These are phyloP conservation scores for Neotoxoptera formosana DNA, from an alignment of 1,140 invertebrate species.

Conservation along the genomic window DNA sequence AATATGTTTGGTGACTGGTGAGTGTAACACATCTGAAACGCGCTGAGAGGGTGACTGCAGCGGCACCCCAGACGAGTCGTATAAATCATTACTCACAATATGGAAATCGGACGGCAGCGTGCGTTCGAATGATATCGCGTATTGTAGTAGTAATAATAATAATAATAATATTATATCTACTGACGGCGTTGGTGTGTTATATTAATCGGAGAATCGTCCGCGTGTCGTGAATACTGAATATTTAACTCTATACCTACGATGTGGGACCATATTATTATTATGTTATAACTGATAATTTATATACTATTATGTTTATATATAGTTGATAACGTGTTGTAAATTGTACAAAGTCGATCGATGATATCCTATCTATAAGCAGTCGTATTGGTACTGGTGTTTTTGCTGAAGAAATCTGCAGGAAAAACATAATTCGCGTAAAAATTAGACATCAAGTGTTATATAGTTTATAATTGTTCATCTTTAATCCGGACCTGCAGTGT, in stretches of 20 bases:
- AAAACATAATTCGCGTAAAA: not conserved
- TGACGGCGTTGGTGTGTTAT: not conserved
- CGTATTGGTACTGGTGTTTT: not conserved
- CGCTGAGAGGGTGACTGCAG: not conserved
- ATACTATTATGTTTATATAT: not conserved
- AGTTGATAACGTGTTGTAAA: not conserved
- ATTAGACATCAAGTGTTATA: not conserved
- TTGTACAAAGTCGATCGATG: not conserved
- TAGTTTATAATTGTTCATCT: not conserved
- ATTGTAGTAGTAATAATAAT: not conserved
- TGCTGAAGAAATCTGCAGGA: not conserved
- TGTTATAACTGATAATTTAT: conserved; percentile 10
- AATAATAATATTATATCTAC: conserved; percentile 9
- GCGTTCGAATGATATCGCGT: not conserved
- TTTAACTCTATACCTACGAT: not conserved
- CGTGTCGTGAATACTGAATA: not conserved
- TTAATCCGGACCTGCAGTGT: not conserved
- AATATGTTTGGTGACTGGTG: not conserved
- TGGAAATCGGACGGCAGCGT: not conserved
- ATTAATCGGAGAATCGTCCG: not conserved
- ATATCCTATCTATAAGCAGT: not conserved
- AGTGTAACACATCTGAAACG: not conserved
- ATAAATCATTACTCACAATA: conserved; percentile 9
- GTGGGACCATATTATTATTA: not conserved
- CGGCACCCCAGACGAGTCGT: not conserved